Percentiles rank a stretch among this genome's conserved stretches.
These are phyloP conservation scores for Clarias batrachus DNA, from an alignment of 2,113 vertebrate genomes.

Conservation along the genomic window DNA sequence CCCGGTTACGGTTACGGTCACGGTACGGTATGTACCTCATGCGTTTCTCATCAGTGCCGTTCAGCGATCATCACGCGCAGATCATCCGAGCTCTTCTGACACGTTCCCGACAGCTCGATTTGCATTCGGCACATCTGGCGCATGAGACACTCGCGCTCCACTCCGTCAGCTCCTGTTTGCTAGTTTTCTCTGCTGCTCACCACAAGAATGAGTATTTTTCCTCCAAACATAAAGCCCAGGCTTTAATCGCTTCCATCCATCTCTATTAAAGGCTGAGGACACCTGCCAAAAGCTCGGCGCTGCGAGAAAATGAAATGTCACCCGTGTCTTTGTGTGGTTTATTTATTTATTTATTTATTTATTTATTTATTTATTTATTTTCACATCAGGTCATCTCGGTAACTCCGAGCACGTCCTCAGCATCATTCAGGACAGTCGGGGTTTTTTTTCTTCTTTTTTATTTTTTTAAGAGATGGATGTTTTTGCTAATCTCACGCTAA, in stretches of 20 bases:
- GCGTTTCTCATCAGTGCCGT: neutral
- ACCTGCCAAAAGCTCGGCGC: conserved; percentile 38
- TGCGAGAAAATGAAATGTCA: conserved; percentile 40
- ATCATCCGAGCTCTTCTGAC: neutral
- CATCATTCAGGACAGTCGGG: neutral
- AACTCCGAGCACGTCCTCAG: neutral
- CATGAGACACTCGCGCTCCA: neutral
- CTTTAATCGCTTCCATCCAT: conserved; percentile 51
- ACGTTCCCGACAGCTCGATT: neutral
- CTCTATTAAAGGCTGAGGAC: conserved; percentile 44
- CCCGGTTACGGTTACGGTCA: no score
- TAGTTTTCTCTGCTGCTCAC: conserved; percentile 17
- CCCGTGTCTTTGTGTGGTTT: conserved; percentile 21
- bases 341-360: neutral
- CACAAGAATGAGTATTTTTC: conserved; percentile 39
- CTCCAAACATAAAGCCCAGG: conserved; percentile 11
- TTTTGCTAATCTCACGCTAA: conserved; percentile 22
- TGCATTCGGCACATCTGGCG: conserved; percentile 10
- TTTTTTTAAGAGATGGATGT: conserved; percentile 12
- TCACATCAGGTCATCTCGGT: neutral
- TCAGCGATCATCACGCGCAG: neutral
- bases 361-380: neutral
- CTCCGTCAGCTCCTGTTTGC: conserved; percentile 26
- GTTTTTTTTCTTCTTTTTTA: neutral
- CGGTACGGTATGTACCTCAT: neutral